phyloP scores from a whole-genome alignment of 2,797 vertebrate species.

The Jordanella pulchra region DNA sequence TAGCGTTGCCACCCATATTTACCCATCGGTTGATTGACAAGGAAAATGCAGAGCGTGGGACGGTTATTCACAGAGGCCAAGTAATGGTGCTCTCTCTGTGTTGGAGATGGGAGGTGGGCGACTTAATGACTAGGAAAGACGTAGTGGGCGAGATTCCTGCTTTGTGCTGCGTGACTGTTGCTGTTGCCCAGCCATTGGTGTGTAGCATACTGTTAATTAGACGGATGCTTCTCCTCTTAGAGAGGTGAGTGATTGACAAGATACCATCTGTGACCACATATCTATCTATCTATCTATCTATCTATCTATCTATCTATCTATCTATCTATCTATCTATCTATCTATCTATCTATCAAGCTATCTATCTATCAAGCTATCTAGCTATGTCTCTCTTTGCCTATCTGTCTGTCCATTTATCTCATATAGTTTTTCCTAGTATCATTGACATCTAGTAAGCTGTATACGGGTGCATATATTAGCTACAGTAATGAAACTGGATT shows the following conservation, averaged over 20 bases:
- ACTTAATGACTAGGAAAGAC: constrained; percentile 72
- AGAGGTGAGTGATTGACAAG: constrained; percentile 64
- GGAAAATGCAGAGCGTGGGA: constrained; percentile 67
- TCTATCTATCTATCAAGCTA: constrained; percentile 31
- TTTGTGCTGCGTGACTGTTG: constrained; percentile 39
- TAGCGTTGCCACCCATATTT: constrained; percentile 66
- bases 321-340: constrained; percentile 41
- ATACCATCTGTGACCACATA: constrained; percentile 54
- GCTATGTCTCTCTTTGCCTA: neutral
- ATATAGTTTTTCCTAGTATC: neutral
- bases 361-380: constrained; percentile 12
- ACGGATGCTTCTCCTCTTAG: constrained; percentile 37
- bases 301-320: constrained; percentile 29
- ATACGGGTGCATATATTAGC: constrained; percentile 57
- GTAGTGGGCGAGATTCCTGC: constrained; percentile 55
- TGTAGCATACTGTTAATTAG: constrained; percentile 57
- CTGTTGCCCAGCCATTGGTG: constrained; percentile 47
- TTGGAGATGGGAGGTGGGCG: constrained; percentile 68
- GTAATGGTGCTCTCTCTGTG: constrained; percentile 60
- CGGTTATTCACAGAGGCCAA: constrained; percentile 63
- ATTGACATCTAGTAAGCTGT: constrained; percentile 9
- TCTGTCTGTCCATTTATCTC: neutral
- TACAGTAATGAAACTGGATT: constrained; percentile 55
- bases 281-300: constrained; percentile 38
- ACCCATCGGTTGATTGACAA: constrained; percentile 69